Conservation (phyloP, 2,113 vertebrate species). For the Heterotilapia buettikoferi region DNA sequence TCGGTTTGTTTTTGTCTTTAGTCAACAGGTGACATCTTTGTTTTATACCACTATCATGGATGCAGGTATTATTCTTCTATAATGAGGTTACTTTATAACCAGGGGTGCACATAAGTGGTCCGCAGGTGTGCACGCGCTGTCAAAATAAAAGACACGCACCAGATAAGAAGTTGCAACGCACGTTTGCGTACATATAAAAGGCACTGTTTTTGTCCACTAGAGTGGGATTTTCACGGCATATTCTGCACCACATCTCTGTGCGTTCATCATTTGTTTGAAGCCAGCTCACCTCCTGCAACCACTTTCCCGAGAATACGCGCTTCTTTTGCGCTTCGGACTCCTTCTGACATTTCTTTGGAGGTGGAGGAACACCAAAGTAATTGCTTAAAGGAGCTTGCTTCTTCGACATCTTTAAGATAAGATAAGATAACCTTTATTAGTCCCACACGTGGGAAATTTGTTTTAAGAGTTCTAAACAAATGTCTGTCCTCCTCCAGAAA, state of each 20-base stretch:
- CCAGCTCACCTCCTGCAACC: background rate
- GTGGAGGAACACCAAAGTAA: background rate
- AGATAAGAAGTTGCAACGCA: background rate
- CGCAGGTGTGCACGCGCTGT: rapidly evolving
- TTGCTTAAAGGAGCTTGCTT: background rate
- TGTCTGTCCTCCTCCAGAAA: background rate
- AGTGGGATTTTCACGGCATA: background rate
- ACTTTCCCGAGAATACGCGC: rapidly evolving
- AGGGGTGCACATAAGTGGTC: background rate
- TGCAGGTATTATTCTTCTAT: background rate
- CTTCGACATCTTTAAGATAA: background rate
- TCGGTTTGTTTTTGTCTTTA: background rate
- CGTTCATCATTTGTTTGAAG: too few relatives aligned
- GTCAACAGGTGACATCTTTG: background rate
- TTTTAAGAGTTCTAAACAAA: background rate
- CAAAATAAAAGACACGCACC: background rate
- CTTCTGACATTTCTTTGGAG: background rate
- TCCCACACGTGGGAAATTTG: too few relatives aligned
- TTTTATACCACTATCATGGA: background rate
- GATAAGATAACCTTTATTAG: too few relatives aligned
- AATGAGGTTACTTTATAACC: background rate
- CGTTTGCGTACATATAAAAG: background rate
- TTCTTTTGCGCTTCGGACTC: rapidly evolving
- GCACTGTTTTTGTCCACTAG: background rate
- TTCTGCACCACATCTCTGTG: background rate